These are phyloP conservation scores for Fratercula arctica DNA, from an alignment of 2,797 vertebrate species.

Conservation along the genomic window DNA sequence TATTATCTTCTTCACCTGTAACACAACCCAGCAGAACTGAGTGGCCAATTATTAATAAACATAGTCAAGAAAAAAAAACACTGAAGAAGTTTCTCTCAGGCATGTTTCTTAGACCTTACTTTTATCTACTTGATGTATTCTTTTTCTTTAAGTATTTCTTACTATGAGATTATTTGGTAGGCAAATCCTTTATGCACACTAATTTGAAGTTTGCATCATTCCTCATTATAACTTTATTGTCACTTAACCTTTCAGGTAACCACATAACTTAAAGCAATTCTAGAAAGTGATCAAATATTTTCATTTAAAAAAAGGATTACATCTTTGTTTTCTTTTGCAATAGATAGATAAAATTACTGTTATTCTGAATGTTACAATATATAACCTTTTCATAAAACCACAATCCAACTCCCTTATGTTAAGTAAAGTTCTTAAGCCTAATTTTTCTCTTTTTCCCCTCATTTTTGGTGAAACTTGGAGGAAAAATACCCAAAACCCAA, in stretches of 20 bases:
- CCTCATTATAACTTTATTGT: background rate
- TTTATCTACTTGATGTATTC: background rate
- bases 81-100: background rate
- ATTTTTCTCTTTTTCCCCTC: background rate
- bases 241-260: background rate
- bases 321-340: background rate
- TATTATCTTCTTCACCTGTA: background rate
- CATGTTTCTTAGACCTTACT: background rate
- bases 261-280: background rate
- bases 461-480: background rate
- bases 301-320: background rate
- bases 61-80: background rate
- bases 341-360: background rate
- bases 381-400: background rate
- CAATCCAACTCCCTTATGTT: background rate
- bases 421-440: background rate
- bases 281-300: background rate
- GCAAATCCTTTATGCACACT: background rate
- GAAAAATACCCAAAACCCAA: fast-evolving
- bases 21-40: background rate
- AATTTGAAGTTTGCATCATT: background rate
- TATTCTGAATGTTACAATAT: background rate
- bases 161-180: background rate
- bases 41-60: background rate
- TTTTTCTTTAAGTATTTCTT: background rate